Evolutionary conservation across 2,797 vertebrate genomes (phyloP).

Genomic region (Podarcis lilfordi): DNA sequence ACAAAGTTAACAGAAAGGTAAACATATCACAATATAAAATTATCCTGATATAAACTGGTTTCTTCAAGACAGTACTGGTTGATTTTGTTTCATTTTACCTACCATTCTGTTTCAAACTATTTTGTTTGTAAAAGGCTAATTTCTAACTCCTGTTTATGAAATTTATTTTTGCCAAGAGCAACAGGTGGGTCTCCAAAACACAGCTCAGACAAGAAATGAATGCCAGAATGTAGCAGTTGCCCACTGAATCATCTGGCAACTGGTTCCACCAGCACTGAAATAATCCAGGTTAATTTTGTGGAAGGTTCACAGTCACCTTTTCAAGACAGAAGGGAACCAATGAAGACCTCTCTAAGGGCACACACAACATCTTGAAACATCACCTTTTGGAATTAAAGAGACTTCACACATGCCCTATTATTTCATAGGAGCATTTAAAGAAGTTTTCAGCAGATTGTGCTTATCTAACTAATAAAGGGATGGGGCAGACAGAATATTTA

Average conservation of each 20-base stretch:
- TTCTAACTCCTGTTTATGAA: neutral
- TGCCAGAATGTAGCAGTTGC: neutral
- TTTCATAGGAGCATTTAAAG: neutral
- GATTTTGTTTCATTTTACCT: slow-evolving; percentile 31
- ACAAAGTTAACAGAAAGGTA: slow-evolving; percentile 35
- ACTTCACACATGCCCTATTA: neutral
- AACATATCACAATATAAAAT: slow-evolving; percentile 35
- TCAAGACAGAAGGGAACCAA: neutral
- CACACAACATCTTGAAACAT: slow-evolving; percentile 1
- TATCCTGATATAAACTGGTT: neutral
- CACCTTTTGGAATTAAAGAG: neutral
- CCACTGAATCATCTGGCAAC: neutral
- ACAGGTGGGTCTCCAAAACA: slow-evolving; percentile 2
- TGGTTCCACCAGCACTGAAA: slow-evolving; percentile 21
- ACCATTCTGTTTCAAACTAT: neutral
- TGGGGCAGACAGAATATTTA: neutral
- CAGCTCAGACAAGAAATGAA: slow-evolving; percentile 50
- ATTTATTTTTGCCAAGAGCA: slow-evolving; percentile 11
- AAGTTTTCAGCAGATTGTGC: neutral
- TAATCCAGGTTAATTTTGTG: slow-evolving; percentile 54
- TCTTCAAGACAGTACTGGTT: slow-evolving; percentile 32
- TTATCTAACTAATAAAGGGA: neutral
- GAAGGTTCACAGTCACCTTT: slow-evolving; percentile 20
- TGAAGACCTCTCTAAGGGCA: neutral
- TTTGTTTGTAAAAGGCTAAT: neutral